Evolutionary conservation across 2,797 vertebrate genomes (phyloP), one percentile per base, ranked within the genome.

Genomic region (Syngnathus rostellatus): DNA sequence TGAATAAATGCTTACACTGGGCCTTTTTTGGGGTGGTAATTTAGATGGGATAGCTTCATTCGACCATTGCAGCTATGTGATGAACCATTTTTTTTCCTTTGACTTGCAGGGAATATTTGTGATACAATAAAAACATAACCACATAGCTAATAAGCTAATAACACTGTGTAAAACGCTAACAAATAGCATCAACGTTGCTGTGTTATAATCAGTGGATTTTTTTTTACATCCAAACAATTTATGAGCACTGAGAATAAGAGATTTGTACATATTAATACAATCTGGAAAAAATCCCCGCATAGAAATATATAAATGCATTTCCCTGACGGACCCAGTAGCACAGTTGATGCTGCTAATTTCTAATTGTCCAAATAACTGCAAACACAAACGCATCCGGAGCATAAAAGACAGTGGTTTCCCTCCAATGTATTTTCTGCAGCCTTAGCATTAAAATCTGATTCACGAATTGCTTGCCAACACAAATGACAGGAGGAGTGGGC

Each of bases 361-460:
- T 77, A 79, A 85, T 25, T 54, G n/a, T 9, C n/a, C 25, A 31
- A 31, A 82, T 50, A 80, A 77, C 77, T 75, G 67, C 70, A 63
- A 53, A 74, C 77, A 82, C 74, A 80, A 77, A 82, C 72, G 76
- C 69, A 81, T 41, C 25, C 64, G 73, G 48, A 80, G 72, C 80
- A 83, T 68, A 64, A 76, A 85, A 75, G 78, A 65, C 77, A 72
- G 69, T 81, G 76, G 76, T 77, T 67, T 41, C 51, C 60, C 77
- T 83, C 81, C 64, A 77, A 81, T 78, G 78, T 81, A 77, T 84
- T 85, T 91, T 87, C 84, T 90, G 87, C 90, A 86, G 80, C 82
- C 80, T 86, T 87, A 86, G 89, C 89, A 90, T 86, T 89, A 88
- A 90, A 85, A 83, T 86, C 82, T 86, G 88, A 89, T 89, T 89